phyloP scores from a whole-genome alignment of 2,797 vertebrate species.

The Chelon labrosus region DNA sequence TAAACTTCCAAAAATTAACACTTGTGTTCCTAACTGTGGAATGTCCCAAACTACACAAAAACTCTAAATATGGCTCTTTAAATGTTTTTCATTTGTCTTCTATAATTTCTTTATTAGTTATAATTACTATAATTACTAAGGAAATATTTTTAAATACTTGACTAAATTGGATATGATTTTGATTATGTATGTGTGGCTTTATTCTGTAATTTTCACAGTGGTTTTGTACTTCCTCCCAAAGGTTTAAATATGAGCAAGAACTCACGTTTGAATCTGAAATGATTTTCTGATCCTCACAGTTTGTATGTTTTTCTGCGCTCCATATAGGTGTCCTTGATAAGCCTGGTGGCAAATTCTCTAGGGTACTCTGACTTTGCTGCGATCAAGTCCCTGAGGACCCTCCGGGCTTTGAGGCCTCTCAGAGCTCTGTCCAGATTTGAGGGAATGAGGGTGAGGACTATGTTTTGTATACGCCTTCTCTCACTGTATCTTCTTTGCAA shows the following conservation, averaged over 20 bases:
- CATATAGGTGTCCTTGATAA: slow-evolving; percentile 86
- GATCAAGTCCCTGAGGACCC: slow-evolving; percentile 88
- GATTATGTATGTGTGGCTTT: not conserved
- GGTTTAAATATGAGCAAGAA: slow-evolving; percentile 13
- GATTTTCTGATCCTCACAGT: slow-evolving; percentile 16
- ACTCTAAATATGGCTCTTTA: slow-evolving; percentile 50
- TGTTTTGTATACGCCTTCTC: not conserved
- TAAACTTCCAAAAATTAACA: slow-evolving; percentile 44
- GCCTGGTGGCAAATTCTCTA: slow-evolving; percentile 86
- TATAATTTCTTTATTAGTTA: slow-evolving; percentile 6
- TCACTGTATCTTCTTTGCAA: not conserved
- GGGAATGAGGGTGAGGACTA: slow-evolving; percentile 88
- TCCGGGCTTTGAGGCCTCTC: slow-evolving; percentile 86
- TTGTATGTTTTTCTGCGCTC: slow-evolving; percentile 27
- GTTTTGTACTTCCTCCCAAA: not conserved
- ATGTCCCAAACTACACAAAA: slow-evolving; percentile 76
- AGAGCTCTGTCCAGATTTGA: slow-evolving; percentile 88
- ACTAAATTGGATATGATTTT: not conserved
- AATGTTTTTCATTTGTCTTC: slow-evolving; percentile 39
- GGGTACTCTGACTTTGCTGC: slow-evolving; percentile 88
- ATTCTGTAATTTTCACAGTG: slow-evolving; percentile 2
- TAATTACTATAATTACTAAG: not conserved
- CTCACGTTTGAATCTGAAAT: not conserved
- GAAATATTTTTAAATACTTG: slow-evolving; percentile 7
- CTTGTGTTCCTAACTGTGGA: slow-evolving; percentile 80